phyloP scores from a whole-genome alignment of 2,888 invertebrate species.

The Cynaeus angustus region DNA sequence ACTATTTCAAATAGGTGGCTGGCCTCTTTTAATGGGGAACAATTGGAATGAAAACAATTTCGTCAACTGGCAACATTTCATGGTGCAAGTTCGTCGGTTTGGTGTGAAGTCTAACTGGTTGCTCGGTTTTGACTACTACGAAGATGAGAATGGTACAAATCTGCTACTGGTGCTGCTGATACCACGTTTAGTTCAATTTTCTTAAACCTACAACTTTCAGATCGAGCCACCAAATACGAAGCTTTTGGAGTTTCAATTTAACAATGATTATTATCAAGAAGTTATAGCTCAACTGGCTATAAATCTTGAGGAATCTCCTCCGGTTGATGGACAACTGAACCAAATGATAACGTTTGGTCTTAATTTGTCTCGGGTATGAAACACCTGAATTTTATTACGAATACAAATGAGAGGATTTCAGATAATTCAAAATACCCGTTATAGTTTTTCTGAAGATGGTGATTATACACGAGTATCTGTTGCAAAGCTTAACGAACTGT shows the following conservation, averaged over 20 bases:
- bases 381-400: background rate
- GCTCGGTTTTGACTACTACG: conserved; percentile 29
- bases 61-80: conserved; percentile 38
- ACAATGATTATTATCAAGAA: conserved; percentile 33
- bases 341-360: conserved; percentile 57
- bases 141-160: conserved; percentile 40
- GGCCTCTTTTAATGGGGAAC: conserved; percentile 44
- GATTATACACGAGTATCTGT: conserved; percentile 72
- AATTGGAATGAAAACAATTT: conserved; percentile 40
- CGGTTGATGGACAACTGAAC: conserved; percentile 45
- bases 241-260: conserved; percentile 3
- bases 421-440: conserved; percentile 16
- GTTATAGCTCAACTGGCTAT: conserved; percentile 47
- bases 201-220: conserved; percentile 6
- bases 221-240: conserved; percentile 16
- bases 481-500: conserved; percentile 69
- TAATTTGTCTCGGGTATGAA: conserved; percentile 47
- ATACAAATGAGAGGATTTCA: conserved; percentile 12
- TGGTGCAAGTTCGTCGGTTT: conserved; percentile 27
- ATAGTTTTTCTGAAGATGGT: conserved; percentile 9
- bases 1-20: conserved; percentile 35
- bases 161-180: conserved; percentile 21
- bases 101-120: conserved; percentile 46
- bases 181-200: background rate
- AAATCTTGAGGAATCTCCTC: conserved; percentile 49